Evolutionary conservation across 30 jellyfish, hydroid and myxozoan species (phyloP).

Genomic region (Rhopilema esculentum): DNA sequence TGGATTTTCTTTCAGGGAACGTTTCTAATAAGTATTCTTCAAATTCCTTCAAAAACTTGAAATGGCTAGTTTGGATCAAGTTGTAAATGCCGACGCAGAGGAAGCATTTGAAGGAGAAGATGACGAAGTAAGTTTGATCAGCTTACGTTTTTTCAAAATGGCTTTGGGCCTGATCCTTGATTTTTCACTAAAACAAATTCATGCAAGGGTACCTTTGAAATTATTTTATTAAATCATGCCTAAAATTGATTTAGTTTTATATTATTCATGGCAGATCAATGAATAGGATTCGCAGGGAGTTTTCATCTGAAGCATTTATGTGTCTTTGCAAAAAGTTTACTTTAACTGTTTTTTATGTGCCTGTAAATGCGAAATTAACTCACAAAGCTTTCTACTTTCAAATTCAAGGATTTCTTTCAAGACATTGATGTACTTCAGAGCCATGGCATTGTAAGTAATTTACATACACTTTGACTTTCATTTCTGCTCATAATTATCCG

Average conservation of each 20-base stretch:
- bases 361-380: too few species aligned
- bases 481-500: neutral
- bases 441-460: conserved; percentile 96
- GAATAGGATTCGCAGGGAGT: too few species aligned
- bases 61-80: conserved; percentile 92
- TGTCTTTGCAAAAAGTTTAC: too few species aligned
- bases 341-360: too few species aligned
- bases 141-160: neutral
- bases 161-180: neutral
- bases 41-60: too few species aligned
- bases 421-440: conserved; percentile 95
- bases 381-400: neutral
- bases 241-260: too few species aligned
- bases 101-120: conserved; percentile 71
- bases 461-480: neutral
- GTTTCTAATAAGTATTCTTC: too few species aligned
- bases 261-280: too few species aligned
- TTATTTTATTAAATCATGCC: too few species aligned
- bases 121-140: conserved; percentile 42
- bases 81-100: conserved; percentile 96
- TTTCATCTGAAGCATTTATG: too few species aligned
- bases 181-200: neutral
- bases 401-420: conserved; percentile 84
- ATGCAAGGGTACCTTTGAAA: too few species aligned
- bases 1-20: too few species aligned